A percentile compares a stretch with the other conserved stretches of the same genome.
Conservation (phyloP, 2,113 vertebrate genomes). For the Cairina moschata region DNA sequence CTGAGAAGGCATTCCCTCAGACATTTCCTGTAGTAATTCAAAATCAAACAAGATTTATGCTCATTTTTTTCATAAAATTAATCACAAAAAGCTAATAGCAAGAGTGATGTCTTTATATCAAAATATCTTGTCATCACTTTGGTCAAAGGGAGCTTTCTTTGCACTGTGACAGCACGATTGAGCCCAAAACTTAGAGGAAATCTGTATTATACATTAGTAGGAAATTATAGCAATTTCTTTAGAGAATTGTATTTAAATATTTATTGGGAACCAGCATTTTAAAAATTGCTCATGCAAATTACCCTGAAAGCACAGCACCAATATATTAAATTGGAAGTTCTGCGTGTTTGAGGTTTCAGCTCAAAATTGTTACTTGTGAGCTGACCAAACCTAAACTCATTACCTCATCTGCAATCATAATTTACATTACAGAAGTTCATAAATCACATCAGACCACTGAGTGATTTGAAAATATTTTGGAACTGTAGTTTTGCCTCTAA, state of each 20-base stretch:
- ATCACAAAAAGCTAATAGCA: neutral
- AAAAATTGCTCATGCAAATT: neutral
- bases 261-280: neutral
- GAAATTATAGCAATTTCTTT: neutral
- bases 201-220: accelerated
- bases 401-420: neutral
- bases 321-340: neutral
- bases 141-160: neutral
- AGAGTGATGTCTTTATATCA: neutral
- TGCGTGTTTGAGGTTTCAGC: neutral
- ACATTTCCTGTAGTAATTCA: neutral
- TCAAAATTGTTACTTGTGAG: neutral
- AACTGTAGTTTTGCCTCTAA: neutral
- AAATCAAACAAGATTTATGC: neutral
- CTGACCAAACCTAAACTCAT: neutral
- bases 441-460: neutral
- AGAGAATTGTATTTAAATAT: neutral
- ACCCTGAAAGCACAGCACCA: neutral
- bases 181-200: neutral
- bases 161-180: neutral
- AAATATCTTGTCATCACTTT: neutral
- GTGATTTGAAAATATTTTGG: neutral
- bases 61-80: neutral
- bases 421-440: neutral
- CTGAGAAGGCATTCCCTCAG: neutral